A percentile compares a stretch with the other conserved stretches of the same genome.
Evolutionary conservation across 2,888 invertebrate genomes (phyloP).

Genomic region (Melieria picta): DNA sequence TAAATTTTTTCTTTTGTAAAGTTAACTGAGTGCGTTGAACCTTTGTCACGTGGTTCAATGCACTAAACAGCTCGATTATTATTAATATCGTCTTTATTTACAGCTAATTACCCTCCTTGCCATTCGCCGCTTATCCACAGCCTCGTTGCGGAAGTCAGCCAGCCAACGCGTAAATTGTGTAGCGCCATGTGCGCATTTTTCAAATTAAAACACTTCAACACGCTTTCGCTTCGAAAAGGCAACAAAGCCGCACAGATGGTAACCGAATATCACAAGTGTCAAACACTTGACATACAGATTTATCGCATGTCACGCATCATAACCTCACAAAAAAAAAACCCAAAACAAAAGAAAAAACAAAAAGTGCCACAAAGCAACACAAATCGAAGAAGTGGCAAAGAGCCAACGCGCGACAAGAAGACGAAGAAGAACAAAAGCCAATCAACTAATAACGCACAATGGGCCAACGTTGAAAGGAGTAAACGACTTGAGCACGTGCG

Average conservation of each 20-base stretch:
- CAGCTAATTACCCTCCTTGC: too few relatives aligned
- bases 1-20: too few relatives aligned
- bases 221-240: too few relatives aligned
- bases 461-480: neutral
- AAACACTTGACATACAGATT: constrained; percentile 38
- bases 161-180: too few relatives aligned
- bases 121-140: too few relatives aligned
- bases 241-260: neutral
- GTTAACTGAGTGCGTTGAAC: too few relatives aligned
- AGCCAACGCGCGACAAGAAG: neutral
- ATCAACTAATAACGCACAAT: constrained; percentile 1
- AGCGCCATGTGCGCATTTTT: too few relatives aligned
- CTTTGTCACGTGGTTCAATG: too few relatives aligned
- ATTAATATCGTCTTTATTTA: too few relatives aligned
- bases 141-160: too few relatives aligned
- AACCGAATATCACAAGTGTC: constrained; percentile 28
- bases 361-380: neutral
- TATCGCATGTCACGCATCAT: constrained; percentile 37
- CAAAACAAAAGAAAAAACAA: constrained; percentile 21
- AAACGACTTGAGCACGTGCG: constrained; percentile 20
- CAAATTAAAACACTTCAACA: too few relatives aligned
- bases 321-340: constrained; percentile 17
- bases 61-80: too few relatives aligned
- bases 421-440: neutral
- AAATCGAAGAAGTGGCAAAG: neutral